Base-by-base conservation (phyloP, 2,113 vertebrate genomes). In the Buteo buteo region DNA sequence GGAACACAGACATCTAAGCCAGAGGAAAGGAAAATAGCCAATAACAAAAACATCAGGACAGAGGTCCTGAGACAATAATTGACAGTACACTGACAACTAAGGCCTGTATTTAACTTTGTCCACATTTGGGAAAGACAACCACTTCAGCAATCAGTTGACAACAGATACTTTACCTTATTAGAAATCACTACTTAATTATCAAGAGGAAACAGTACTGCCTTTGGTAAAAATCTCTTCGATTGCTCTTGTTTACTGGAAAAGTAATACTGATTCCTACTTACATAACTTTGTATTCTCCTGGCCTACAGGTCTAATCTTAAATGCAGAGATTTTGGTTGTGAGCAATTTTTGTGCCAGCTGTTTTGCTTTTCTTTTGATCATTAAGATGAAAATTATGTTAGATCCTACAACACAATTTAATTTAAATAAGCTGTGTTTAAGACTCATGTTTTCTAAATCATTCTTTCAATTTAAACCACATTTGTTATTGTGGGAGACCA, bases 231-330 rank as follows among this genome's bases (percentile, higher is more conserved):
- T 61, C 18, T 71, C 49, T 72, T 61, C 2, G 13, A 78, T 9
- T 55, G 38, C 4, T 62, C 57, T 58, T 29, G 4, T 62, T 89
- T 65, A 82, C 54, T 38, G 49, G 87, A 69, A 58, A 92, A 83
- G 32, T 40, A 88, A 67, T 17, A 64, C 25, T 11, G 22, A 85
- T 29, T 62, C 18, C 20, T 65, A 28, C 34, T 36, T 28, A 70
- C 0, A 0, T 11, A 38, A 52, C 8, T 83, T 79, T 32, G 34
- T 24, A 50, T 45, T 86, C 49, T 70, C 50, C 16, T 5, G 2
- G 16, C 47, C 36, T 62, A 25, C 14, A 69, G 19, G 9, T 57
- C 36, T 71, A 72, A 78, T 34, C 16, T 66, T 42, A 70, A 61
- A 44, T 3, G 36, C 17, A 70, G 36, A 59, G 7, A 92, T 86